These are phyloP conservation scores for Cyaniris semiargus DNA, from an alignment of 2,888 invertebrate genomes.

Conservation along the genomic window DNA sequence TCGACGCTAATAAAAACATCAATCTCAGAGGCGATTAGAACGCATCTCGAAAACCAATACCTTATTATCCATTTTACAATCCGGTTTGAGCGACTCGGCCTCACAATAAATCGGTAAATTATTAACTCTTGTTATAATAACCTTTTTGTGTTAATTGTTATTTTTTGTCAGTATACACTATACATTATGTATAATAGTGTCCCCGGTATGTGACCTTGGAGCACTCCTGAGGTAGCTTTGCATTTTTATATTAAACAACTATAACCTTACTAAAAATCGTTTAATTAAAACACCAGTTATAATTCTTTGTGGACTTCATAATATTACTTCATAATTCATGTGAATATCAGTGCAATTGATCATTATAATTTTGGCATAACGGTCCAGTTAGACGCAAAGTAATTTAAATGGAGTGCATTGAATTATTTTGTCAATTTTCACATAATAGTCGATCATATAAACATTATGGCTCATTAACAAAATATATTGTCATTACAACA, in stretches of 20 bases:
- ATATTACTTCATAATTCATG: too few relatives aligned
- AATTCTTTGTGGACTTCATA: neutral
- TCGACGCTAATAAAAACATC: conserved; percentile 41
- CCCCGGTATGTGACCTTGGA: neutral
- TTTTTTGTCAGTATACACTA: neutral
- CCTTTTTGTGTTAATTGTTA: conserved; percentile 2
- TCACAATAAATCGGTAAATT: conserved; percentile 27
- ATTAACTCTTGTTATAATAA: conserved; percentile 19
- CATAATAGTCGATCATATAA: too few relatives aligned
- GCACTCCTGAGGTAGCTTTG: neutral
- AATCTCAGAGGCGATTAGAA: conserved; percentile 41
- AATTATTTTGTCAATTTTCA: neutral
- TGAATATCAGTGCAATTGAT: too few relatives aligned
- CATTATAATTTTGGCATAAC: too few relatives aligned
- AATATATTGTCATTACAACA: neutral
- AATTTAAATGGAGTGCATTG: neutral
- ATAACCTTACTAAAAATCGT: neutral
- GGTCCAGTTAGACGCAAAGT: too few relatives aligned
- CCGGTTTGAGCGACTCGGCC: conserved; percentile 16
- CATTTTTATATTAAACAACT: neutral
- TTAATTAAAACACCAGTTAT: neutral
- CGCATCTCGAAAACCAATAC: conserved; percentile 43
- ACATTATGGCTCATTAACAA: too few relatives aligned
- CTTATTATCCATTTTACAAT: conserved; percentile 32
- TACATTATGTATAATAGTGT: neutral